These are phyloP conservation scores for Drosophila meridionalis DNA, from an alignment of 2,888 invertebrate genomes.

Conservation along the genomic window DNA sequence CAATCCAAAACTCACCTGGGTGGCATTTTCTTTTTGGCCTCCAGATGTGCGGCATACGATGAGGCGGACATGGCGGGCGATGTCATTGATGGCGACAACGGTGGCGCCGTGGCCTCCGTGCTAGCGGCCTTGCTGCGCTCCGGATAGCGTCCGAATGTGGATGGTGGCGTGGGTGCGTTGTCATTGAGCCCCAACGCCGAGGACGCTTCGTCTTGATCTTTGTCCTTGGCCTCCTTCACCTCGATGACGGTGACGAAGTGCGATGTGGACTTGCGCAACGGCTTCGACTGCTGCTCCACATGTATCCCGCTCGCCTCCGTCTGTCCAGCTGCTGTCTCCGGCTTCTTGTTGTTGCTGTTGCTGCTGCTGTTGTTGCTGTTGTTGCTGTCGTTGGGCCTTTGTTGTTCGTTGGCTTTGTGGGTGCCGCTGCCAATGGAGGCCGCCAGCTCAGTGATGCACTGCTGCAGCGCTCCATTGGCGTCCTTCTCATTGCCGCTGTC, in stretches of 20 bases:
- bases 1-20: constrained; percentile 86
- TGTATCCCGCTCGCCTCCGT: constrained; percentile 7
- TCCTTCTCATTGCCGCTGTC: constrained; percentile 84
- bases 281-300: constrained; percentile 38
- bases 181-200: constrained; percentile 9
- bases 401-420: constrained; percentile 55
- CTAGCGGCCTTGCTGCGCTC: constrained; percentile 69
- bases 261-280: constrained; percentile 76
- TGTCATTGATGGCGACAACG: constrained; percentile 82
- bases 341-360: constrained; percentile 30
- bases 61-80: constrained; percentile 86
- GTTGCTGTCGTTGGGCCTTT: constrained; percentile 30
- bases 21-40: constrained; percentile 88
- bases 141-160: constrained; percentile 82
- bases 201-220: constrained; percentile 67
- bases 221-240: constrained; percentile 90
- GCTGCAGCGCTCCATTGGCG: constrained; percentile 85
- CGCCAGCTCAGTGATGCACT: constrained; percentile 90
- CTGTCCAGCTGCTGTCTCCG: constrained; percentile 12
- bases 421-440: constrained; percentile 81
- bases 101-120: constrained; percentile 82
- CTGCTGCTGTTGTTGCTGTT: constrained; percentile 7
- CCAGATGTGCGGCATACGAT: constrained; percentile 83
- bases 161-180: constrained; percentile 54
- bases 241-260: constrained; percentile 95